These are phyloP conservation scores for sheep (Ovis aries) DNA, from an alignment of 2,113 vertebrate species.

Conservation along the genomic window ARS-UI_Ramb_v3.0 NC_056073.1:5561501-5562000, in stretches of 20 bases:
- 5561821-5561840: not conserved
- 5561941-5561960: not conserved
- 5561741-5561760: not conserved
- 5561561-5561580: not conserved
- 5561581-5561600: not conserved
- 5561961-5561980: not conserved
- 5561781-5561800: not conserved
- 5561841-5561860: not conserved
- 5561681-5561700: not conserved
- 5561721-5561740: not conserved
- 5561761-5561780: not conserved
- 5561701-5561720: not conserved
- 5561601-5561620: not conserved
- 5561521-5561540: not conserved
- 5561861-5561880: not conserved
- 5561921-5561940: not conserved
- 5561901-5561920: not conserved
- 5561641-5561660: not conserved
- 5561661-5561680: not conserved
- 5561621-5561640: not conserved
- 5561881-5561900: not conserved
- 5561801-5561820: not conserved
- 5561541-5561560: not conserved
- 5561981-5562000: not conserved
- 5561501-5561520: not conserved